Conservation (phyloP, 2,888 invertebrate genomes). For the Micoletzkya japonica region DNA sequence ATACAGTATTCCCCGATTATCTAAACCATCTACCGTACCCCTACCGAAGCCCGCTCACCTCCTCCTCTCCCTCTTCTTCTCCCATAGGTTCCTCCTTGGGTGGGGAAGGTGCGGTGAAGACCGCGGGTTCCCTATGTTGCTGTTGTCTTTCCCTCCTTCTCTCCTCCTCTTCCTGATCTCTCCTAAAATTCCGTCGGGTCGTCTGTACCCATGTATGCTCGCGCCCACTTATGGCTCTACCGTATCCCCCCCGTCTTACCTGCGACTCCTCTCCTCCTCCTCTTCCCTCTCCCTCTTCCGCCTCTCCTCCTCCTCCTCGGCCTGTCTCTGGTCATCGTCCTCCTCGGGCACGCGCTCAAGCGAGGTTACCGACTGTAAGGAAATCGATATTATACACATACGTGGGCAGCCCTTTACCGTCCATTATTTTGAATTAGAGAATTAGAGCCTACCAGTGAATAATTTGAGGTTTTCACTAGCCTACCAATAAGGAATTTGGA, state of each 20-base stretch:
- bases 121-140: neutral
- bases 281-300: neutral
- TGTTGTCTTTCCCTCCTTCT: neutral
- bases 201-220: too few species aligned
- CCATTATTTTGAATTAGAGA: neutral
- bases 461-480: neutral
- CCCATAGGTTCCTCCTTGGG: neutral
- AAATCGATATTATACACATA: neutral
- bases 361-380: constrained; percentile 15
- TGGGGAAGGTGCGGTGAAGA: too few species aligned
- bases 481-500: too few species aligned
- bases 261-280: neutral
- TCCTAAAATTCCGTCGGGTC: too few species aligned
- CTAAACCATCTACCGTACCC: neutral
- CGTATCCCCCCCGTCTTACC: neutral
- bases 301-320: constrained; percentile 11
- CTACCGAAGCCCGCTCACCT: neutral
- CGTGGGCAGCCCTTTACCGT: neutral
- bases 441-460: neutral
- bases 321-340: constrained; percentile 11
- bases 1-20: too few species aligned
- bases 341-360: constrained; percentile 16
- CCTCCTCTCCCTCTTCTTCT: neutral
- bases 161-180: too few species aligned
- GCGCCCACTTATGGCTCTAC: too few species aligned